Conservation (phyloP, 2,113 vertebrate genomes). For the Hypanus sabinus region DNA sequence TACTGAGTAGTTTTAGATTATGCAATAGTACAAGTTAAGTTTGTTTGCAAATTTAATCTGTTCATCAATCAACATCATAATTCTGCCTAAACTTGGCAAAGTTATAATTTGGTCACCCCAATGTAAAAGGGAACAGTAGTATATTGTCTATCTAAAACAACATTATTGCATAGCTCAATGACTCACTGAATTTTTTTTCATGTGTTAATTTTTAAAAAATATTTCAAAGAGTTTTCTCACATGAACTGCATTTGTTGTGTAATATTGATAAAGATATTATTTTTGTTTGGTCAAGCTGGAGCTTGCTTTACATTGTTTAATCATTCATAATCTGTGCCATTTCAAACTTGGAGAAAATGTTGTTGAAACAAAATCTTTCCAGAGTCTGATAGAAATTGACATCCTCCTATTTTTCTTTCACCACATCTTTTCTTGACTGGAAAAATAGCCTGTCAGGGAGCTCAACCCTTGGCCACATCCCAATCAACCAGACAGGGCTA, state of each 20-base stretch:
- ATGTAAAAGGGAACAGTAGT: conserved; percentile 34
- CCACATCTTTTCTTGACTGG: not conserved
- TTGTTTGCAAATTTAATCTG: not conserved
- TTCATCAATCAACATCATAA: not conserved
- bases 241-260: not conserved
- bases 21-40: not conserved
- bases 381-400: not conserved
- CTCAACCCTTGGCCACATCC: not conserved
- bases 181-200: not conserved
- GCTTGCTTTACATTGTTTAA: conserved; percentile 36
- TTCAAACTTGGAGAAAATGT: conserved; percentile 4
- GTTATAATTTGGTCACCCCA: not conserved
- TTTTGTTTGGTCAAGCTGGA: not conserved
- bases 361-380: conserved; percentile 38
- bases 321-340: conserved; percentile 38
- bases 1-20: not conserved
- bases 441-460: not conserved
- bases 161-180: not conserved
- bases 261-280: not conserved
- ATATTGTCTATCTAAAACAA: conserved; percentile 16
- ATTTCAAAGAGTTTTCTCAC: too few relatives aligned
- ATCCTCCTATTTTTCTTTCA: not conserved
- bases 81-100: not conserved
- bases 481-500: not conserved
- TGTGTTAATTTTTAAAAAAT: too few relatives aligned